Base-by-base conservation (phyloP, 1,140 invertebrate genomes). In the Andricus grossulariae region DNA sequence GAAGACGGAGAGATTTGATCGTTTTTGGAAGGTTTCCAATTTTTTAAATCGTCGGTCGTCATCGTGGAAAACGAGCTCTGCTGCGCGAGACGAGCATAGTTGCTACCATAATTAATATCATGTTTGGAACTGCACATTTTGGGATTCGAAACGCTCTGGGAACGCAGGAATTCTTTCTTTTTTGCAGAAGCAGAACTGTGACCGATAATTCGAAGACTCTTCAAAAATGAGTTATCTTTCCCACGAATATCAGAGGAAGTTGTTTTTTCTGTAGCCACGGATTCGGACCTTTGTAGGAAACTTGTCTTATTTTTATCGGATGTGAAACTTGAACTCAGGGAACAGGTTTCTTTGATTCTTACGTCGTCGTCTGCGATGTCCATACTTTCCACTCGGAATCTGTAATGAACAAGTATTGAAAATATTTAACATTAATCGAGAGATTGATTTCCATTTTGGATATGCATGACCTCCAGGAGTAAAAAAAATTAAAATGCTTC, bases 301-400 rank as follows among this genome's bases (percentile, higher is more conserved):
- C 18, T 18, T 50, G 32, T 72, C 84, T 88, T 52, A 25, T 51
- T 70, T 84, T 66, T 88, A 6, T 89, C 87, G 2, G 82, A 83
- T 1, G 86, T 81, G 0, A 74, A 39, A 60, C 75, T 83, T 2
- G 84, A 79, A 54, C 79, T 80, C 7, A 85, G 71, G 1, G 74
- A 79, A 52, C 79, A 83, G 0, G 73, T 73, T 39, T 91, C 87
- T 52, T 90, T 91, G 52, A 91, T 91, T 51, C 91, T 85, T 0
- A 90, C 90, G n/a, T 92, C 91, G 2, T 87, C 86, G 1, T 90
- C 89, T 2, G 88, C 73, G 25, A 91, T 88, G 45, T 90, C 90
- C 88, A 86, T 91, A 71, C 90, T 91, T 75, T 91, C 90, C 0
- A 91, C 90, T 1, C 89, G 82, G 32, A 91, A 91, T 77, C 90